These are phyloP conservation scores for Macrotrachela quadricornifera DNA, from an alignment of 1,140 invertebrate genomes.

Conservation along the genomic window DNA sequence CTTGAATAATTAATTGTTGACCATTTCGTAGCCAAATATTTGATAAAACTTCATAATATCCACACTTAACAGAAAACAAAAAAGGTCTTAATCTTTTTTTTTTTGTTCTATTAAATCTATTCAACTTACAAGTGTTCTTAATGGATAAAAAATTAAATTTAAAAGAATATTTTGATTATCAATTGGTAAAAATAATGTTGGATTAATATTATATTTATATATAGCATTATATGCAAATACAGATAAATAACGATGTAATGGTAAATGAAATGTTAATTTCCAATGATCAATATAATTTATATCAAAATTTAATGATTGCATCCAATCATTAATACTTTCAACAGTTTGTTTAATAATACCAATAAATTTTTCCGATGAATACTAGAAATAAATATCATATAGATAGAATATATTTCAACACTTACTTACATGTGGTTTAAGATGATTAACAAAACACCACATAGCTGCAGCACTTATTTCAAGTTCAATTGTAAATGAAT, in stretches of 20 bases:
- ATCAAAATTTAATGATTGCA: too few species aligned
- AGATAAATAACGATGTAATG: slow-evolving; percentile 74
- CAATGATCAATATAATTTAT: background rate
- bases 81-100: background rate
- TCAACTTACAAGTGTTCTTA: background rate
- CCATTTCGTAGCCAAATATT: slow-evolving; percentile 88
- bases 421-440: slow-evolving; percentile 43
- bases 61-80: slow-evolving; percentile 42
- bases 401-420: too few species aligned
- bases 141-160: background rate
- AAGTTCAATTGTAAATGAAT: slow-evolving; percentile 80
- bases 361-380: too few species aligned
- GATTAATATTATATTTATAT: slow-evolving; percentile 33
- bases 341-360: too few species aligned
- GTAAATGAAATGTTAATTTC: slow-evolving; percentile 65
- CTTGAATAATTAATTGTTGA: slow-evolving; percentile 84
- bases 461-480: slow-evolving; percentile 86
- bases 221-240: slow-evolving; percentile 74
- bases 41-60: slow-evolving; percentile 76
- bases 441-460: slow-evolving; percentile 77
- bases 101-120: slow-evolving; percentile 9
- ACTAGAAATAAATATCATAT: too few species aligned
- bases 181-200: slow-evolving; percentile 34
- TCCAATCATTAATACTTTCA: too few species aligned
- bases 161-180: slow-evolving; percentile 43